Percentiles rank a stretch among this genome's conserved stretches.
Conservation (phyloP, 2,888 invertebrate genomes). For the Clusia tigrina region DNA sequence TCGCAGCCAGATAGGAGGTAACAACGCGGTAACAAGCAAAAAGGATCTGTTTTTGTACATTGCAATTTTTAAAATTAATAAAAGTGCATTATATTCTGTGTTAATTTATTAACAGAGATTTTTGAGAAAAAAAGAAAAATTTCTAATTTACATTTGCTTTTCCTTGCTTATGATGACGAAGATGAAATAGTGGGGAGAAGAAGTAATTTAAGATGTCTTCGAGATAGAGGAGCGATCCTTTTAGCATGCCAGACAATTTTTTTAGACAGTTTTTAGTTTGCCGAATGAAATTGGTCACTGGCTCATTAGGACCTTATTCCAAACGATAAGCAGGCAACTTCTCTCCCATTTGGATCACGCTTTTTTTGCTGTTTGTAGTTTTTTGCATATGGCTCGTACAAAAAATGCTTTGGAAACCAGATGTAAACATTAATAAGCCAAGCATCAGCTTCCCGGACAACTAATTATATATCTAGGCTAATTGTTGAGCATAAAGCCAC, state of each 20-base stretch:
- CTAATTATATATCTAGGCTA: not conserved
- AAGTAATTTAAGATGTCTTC: not conserved
- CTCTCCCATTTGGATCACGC: not conserved
- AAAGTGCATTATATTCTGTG: too few species aligned
- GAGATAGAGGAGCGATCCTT: not conserved
- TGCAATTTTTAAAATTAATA: too few species aligned
- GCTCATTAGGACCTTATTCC: not conserved
- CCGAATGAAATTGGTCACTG: not conserved
- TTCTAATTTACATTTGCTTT: too few species aligned
- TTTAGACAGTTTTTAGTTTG: not conserved
- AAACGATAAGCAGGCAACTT: not conserved
- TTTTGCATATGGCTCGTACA: constrained; percentile 9
- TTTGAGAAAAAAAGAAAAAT: too few species aligned
- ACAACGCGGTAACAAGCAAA: too few species aligned
- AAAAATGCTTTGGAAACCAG: constrained; percentile 11
- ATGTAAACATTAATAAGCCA: not conserved
- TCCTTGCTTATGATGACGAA: not conserved
- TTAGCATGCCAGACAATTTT: not conserved
- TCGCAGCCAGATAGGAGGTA: too few species aligned
- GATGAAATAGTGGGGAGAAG: not conserved
- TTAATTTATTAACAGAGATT: too few species aligned
- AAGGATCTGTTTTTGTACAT: too few species aligned
- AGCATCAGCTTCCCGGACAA: not conserved
- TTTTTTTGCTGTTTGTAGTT: constrained; percentile 4
- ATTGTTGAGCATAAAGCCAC: not conserved